phyloP scores from a whole-genome alignment of 2,888 invertebrate species.

The Volucella bombylans region DNA sequence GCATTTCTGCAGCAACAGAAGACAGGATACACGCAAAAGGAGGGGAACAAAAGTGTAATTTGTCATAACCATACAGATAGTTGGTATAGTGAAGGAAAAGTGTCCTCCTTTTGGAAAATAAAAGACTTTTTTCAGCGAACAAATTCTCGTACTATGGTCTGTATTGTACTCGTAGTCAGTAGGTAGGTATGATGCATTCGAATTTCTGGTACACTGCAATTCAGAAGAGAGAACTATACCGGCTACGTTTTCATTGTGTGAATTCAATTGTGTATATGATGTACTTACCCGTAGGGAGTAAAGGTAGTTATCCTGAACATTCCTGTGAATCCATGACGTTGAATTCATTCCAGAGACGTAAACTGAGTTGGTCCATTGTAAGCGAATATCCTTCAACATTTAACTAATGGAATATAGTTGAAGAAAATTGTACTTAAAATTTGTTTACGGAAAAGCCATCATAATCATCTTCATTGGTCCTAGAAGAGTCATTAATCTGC shows the following conservation, averaged over 20 bases:
- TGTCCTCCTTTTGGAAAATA: conserved; percentile 29
- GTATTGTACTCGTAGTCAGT: not conserved
- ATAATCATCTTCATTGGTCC: too few relatives aligned
- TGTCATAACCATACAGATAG: conserved; percentile 43
- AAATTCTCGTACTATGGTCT: not conserved
- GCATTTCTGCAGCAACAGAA: conserved; percentile 17
- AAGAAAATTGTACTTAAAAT: too few relatives aligned
- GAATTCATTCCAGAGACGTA: too few relatives aligned
- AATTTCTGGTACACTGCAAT: not conserved
- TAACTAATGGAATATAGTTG: too few relatives aligned
- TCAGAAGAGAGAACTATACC: not conserved
- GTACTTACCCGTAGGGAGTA: too few relatives aligned
- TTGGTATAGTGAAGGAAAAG: conserved; percentile 21
- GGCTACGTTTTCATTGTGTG: conserved; percentile 22
- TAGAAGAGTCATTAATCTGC: too few relatives aligned
- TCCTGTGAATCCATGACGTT: too few relatives aligned
- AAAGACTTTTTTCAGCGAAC: not conserved
- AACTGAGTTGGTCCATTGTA: too few relatives aligned
- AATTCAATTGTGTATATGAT: conserved; percentile 10
- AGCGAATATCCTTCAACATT: too few relatives aligned
- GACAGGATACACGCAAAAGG: conserved; percentile 8
- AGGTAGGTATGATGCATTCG: not conserved
- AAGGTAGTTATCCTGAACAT: too few relatives aligned
- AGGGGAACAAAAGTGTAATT: conserved; percentile 46
- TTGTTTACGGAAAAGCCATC: too few relatives aligned